Evolutionary conservation across 2,888 invertebrate genomes (phyloP).

Genomic region (Mantis religiosa): DNA sequence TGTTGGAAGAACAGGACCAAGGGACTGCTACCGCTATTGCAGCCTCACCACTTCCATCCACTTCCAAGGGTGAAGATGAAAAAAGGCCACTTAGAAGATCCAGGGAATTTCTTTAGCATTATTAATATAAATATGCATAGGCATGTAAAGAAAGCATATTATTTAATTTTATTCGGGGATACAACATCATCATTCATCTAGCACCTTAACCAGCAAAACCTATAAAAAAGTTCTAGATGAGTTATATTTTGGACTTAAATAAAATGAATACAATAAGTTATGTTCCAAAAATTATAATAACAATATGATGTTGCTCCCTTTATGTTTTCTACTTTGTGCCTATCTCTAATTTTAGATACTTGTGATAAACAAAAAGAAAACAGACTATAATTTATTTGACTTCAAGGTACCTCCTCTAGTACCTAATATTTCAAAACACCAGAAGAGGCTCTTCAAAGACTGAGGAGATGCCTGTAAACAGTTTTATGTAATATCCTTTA

Average conservation of each 20-base stretch:
- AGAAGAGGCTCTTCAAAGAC: constrained; percentile 3
- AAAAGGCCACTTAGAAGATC: constrained; percentile 41
- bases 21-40: constrained; percentile 6
- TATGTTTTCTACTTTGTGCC: neutral
- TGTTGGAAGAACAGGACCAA: constrained; percentile 40
- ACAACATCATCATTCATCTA: neutral
- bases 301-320: neutral
- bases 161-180: neutral
- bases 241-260: neutral
- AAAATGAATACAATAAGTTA: neutral
- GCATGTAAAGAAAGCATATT: neutral
- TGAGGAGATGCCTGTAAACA: neutral
- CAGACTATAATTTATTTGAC: neutral
- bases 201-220: neutral
- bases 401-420: neutral
- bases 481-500: neutral
- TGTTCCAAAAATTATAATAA: neutral
- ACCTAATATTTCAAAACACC: neutral
- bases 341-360: constrained; percentile 8
- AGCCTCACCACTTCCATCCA: constrained; percentile 40
- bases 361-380: neutral
- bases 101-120: constrained; percentile 46
- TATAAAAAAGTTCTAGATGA: neutral
- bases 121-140: neutral
- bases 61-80: constrained; percentile 41